Base-by-base conservation (phyloP, 2,888 invertebrate species). In the Harpagoxenus sublaevis region DNA sequence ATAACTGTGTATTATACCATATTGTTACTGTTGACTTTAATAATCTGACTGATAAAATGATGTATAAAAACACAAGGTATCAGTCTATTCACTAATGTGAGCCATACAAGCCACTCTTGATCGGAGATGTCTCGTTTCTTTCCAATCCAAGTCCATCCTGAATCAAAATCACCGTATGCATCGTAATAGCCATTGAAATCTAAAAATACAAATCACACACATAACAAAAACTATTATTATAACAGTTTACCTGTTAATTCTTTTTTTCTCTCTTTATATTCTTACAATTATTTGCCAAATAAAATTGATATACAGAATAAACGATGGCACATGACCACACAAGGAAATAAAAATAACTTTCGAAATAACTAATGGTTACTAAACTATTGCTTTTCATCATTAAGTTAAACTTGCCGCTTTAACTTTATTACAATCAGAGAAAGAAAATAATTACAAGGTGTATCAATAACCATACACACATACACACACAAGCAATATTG, bases 21-120 rank as follows among this genome's bases (percentile, higher is more conserved):
- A 66, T 82, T 91, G 55, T 84, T 90, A n/a, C n/a, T 28, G n/a
- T 31, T 48, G 35, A 84, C 73, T 92, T 94, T 94, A 28, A 94
- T 84, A 15, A 91, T 87, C 93, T 97, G 96, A 51, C 96, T 96
- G 81, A 96, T 91, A 68, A 96, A 39, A 88, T 96, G 95, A 91
- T 97, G 96, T 42, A 96, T 83, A 84, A 96, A 89, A 86, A 96
- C 92, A 95, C 96, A 97, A 77, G 96, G 96, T 92, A 96, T 95
- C 75, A 96, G 94, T 86, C 94, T 95, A 65, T 95, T 93, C 75
- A 97, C 93, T 81, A 96, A 96, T 87, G 95, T 96, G 91, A 96
- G 96, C 96, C 97, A 97, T 83, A 96, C 95, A 92, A 95, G 96
- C 97, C 97, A 98, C 95, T 98, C 98, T 92, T 96, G 95, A 95